Conservation (phyloP, 2,797 vertebrate genomes). For the Neosalanx taihuensis region DNA sequence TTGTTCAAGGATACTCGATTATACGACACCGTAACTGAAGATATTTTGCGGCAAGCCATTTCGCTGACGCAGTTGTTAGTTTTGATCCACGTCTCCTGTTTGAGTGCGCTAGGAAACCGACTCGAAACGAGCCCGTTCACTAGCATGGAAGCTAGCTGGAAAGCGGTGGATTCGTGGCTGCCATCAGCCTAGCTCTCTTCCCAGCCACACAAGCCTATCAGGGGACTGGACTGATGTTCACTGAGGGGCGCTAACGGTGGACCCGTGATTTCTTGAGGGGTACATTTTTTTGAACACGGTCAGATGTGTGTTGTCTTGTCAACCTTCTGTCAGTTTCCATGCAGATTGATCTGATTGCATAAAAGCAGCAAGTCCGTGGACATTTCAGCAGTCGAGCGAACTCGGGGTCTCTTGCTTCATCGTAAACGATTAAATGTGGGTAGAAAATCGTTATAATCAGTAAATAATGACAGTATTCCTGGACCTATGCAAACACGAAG, state of each 20-base stretch:
- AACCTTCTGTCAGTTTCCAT: conserved; percentile 29
- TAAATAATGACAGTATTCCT: not conserved
- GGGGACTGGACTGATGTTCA: not conserved
- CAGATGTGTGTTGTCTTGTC: not conserved
- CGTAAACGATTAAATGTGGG: not conserved
- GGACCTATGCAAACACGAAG: conserved; percentile 18
- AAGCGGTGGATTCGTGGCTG: conserved; percentile 6
- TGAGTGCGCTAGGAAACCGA: not conserved
- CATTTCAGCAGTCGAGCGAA: not conserved
- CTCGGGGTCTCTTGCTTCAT: not conserved
- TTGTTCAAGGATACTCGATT: conserved; percentile 12
- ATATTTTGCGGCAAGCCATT: not conserved
- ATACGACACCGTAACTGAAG: conserved; percentile 7
- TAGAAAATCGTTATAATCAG: not conserved
- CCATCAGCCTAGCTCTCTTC: conserved; percentile 2
- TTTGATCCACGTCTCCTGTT: not conserved
- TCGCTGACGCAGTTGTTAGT: not conserved
- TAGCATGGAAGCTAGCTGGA: conserved; percentile 22
- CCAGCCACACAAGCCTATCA: not conserved
- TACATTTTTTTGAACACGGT: not conserved
- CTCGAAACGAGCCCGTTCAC: not conserved
- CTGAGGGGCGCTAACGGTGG: not conserved
- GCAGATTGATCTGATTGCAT: conserved; percentile 19
- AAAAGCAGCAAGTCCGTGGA: not conserved
- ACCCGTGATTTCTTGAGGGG: not conserved